Evolutionary conservation across 2,113 vertebrate genomes (phyloP), one percentile per base, ranked within the genome.

Genomic region (Bostrychus sinensis): DNA sequence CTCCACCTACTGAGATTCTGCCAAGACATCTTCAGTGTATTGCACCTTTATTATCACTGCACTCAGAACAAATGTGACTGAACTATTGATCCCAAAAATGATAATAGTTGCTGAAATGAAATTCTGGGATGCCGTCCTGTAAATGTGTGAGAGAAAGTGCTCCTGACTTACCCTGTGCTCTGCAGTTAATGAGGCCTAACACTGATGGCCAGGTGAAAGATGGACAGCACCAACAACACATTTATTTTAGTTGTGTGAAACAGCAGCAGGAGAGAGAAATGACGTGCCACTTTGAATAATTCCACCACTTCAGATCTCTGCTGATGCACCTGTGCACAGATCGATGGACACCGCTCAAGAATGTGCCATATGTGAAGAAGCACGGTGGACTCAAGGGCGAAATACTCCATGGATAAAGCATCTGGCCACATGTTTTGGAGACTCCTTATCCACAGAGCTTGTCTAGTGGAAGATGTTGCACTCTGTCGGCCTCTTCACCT

Each of bases 241-340:
- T 85, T 82, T 82, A 80, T 88, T 87, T 84, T 75, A 58, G 70
- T 59, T 54, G 53, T 57, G 22, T 70, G 69, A 66, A 78, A 76
- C 51, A 13, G 63, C 70, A 66, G 41, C 45, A n/a, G 41, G 62
- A 45, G 59, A 83, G 80, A 82, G 86, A 85, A 88, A 89, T 73
- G 72, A 88, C 50, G 3, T 79, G 75, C 77, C 78, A 68, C 32
- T 42, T 50, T 88, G 75, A 90, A 90, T 91, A 89, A 91, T 91
- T 87, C 84, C 91, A 76, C 54, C 17, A 69, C 70, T 45, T 76
- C 81, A 74, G 73, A 63, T 59, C 62, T 54, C 70, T 62, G 62
- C 70, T 72, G 73, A 82, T 83, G 71, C 75, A 69, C 74, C 73
- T 56, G 63, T 75, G 56, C 59, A 25, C 74, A 88, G 85, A 89